Evolutionary conservation across 1,140 invertebrate species (phyloP), one percentile per base, ranked within the genome.

Genomic region (Argopecten irradians): DNA sequence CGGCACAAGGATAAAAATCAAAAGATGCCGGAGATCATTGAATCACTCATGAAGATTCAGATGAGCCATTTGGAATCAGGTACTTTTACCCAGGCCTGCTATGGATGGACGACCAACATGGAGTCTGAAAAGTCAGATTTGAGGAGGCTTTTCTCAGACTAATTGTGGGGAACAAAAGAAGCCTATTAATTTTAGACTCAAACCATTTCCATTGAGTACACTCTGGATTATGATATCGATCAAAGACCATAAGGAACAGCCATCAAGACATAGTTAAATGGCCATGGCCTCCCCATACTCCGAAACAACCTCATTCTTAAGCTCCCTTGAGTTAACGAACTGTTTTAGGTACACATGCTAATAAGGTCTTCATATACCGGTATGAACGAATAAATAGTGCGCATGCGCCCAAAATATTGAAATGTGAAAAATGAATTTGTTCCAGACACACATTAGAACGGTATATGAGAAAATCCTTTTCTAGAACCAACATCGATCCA

Each of bases 51-150:
- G 34, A 88, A 32, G 89, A 34, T 33, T 90, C 91, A 32, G 14
- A 36, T 85, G 87, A 1, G 32, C 89, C 5, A 39, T 87, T 1
- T 91, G 89, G 89, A 90, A 89, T n/a, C n/a, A n/a, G n/a, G n/a
- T n/a, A n/a, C n/a, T n/a, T n/a, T 1, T 89, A 85, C 83, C 91
- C 90, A 46, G 0, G 32, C 1, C 85, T 88, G 11, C 89, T 83
- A 7, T 91, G 89, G 87, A 91, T 90, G 55, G 46, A 89, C 0
- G 83, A 91, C 22, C 82, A 33, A 34, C 39, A 90, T 16, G 89
- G 83, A 5, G 83, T 85, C 28, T 83, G 88, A 84, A n/a, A n/a
- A n/a, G n/a, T n/a, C n/a, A 90, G 91, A 89, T 90, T 91, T 83
- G 2, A n/a, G 5, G n/a, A 86, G 9, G 85, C 90, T 8, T 90